These are phyloP conservation scores for Lota lota DNA, from an alignment of 2,113 vertebrate genomes.

Conservation along the genomic window DNA sequence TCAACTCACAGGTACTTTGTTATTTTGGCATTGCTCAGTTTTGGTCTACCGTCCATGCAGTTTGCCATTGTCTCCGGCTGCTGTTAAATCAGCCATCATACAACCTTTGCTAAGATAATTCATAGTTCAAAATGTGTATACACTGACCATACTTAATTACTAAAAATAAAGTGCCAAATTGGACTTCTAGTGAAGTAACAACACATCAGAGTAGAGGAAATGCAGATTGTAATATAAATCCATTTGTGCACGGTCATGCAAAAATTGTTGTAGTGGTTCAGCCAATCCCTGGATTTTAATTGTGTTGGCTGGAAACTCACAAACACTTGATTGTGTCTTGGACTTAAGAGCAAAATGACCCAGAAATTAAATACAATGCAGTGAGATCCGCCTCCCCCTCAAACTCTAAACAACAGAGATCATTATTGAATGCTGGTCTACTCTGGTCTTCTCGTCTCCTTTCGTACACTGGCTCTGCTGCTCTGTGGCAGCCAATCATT, in stretches of 20 bases:
- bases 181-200: conserved; percentile 36
- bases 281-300: conserved; percentile 46
- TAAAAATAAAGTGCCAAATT: conserved; percentile 68
- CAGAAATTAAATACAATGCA: conserved; percentile 45
- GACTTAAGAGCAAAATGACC: conserved; percentile 74
- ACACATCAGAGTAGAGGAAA: conserved; percentile 27
- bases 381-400: conserved; percentile 28
- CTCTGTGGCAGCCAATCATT: conserved; percentile 3
- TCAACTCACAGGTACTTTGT: conserved; percentile 48
- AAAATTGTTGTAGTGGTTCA: conserved; percentile 46
- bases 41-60: conserved; percentile 29
- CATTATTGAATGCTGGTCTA: conserved; percentile 18
- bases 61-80: conserved; percentile 61
- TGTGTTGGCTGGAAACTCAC: conserved; percentile 49
- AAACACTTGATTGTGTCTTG: conserved; percentile 67
- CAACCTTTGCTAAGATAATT: conserved; percentile 59
- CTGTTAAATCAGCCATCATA: conserved; percentile 7
- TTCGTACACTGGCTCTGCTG: no score
- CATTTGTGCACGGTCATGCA: conserved; percentile 60
- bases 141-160: conserved; percentile 40
- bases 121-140: conserved; percentile 27
- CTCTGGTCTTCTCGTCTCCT: conserved; percentile 7
- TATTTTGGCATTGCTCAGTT: conserved; percentile 22
- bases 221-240: conserved; percentile 17
- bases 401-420: conserved; percentile 28